Base-by-base conservation (phyloP, 2,888 invertebrate genomes). In the Lobophora halterata region DNA sequence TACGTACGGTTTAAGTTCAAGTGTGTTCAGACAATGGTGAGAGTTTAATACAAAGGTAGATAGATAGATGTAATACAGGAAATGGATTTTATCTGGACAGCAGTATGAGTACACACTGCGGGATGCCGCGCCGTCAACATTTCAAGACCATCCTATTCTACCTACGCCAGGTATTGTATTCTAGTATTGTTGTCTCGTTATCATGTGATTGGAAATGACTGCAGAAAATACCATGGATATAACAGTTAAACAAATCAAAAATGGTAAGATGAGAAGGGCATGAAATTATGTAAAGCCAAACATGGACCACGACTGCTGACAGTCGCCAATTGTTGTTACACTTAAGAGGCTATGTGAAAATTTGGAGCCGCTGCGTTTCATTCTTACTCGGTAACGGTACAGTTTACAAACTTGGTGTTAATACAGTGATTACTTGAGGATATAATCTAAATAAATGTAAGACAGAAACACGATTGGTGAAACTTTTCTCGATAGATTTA, bases 51-150 rank as follows among this genome's bases (percentile, higher is more conserved):
- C 63, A 67, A 55, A 61, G 56, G 56, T 61, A 33, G 71, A 71
- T 61, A 62, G 60, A 65, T 58, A n/a, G n/a, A n/a, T 61, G 65
- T 74, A 76, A 71, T 71, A 74, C 78, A 71, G 73, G 69, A 69
- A 64, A 68, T 67, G 68, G 75, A 71, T 71, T 65, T 72, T 76
- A 78, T 75, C 75, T 52, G 53, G 50, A 45, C 23, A 40, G 49
- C 60, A 49, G 48, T 58, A 47, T 50, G 55, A 59, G 55, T 53
- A 58, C 56, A 50, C 71, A 52, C 76, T 47, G 65, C 72, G 71
- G 76, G 73, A 64, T 55, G 59, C 60, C 57, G 46, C 46, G 48
- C 46, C 46, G 46, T 53, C 62, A 41, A 33, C 33, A 51, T 47
- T n/a, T n/a, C n/a, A n/a, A n/a, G 31, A 41, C 28, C 32, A 41